Evolutionary conservation across 2,113 vertebrate species (phyloP).

Genomic region (Gymnobelideus leadbeateri): DNA sequence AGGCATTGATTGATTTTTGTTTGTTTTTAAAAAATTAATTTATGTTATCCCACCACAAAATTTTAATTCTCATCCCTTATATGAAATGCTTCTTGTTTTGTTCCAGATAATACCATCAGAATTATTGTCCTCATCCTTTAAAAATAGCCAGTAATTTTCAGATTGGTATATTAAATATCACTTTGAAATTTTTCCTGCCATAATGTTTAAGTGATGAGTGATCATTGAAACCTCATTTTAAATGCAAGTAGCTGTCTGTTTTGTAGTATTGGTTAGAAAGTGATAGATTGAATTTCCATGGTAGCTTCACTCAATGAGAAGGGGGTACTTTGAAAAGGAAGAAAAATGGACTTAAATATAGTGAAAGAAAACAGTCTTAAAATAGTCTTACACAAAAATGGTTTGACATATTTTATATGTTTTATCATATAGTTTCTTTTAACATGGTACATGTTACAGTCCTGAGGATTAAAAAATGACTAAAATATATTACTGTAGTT

Average conservation of each 20-base stretch:
- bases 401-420: slow-evolving; percentile 51
- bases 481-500: slow-evolving; percentile 40
- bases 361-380: slow-evolving; percentile 36
- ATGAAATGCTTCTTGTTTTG: slow-evolving; percentile 47
- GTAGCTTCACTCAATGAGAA: slow-evolving; percentile 2
- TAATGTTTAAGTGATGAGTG: slow-evolving; percentile 32
- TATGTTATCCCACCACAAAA: slow-evolving; percentile 20
- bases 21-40: slow-evolving; percentile 49
- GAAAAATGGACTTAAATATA: slow-evolving; percentile 31
- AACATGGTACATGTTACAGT: not conserved
- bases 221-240: slow-evolving; percentile 55
- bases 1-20: slow-evolving; percentile 50
- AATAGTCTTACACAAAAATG: slow-evolving; percentile 49
- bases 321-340: slow-evolving; percentile 48
- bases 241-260: slow-evolving; percentile 38
- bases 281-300: slow-evolving; percentile 3
- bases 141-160: slow-evolving; percentile 43
- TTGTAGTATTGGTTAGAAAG: slow-evolving; percentile 2
- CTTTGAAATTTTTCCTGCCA: not conserved
- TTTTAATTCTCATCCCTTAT: slow-evolving; percentile 46
- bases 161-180: not conserved
- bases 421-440: not conserved
- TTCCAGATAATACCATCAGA: slow-evolving; percentile 41
- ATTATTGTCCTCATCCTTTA: slow-evolving; percentile 46
- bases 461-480: slow-evolving; percentile 50